These are phyloP conservation scores for Carpatolechia fugitivella DNA, from an alignment of 2,888 invertebrate genomes.

Conservation along the genomic window DNA sequence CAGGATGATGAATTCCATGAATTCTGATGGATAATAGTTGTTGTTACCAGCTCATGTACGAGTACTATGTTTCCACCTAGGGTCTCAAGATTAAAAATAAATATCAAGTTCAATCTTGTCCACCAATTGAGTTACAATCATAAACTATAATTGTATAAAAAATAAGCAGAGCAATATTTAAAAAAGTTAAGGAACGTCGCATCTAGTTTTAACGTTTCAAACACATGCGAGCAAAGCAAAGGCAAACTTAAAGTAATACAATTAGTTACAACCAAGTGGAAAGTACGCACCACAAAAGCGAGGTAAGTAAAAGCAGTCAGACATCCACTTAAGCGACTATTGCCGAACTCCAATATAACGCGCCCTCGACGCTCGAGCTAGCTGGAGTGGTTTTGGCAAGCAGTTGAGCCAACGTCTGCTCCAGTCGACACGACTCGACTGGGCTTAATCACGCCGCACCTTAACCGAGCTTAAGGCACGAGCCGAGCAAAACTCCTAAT, in stretches of 20 bases:
- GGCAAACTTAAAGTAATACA: slow-evolving; percentile 11
- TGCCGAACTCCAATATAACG: slow-evolving; percentile 61
- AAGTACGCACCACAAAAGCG: slow-evolving; percentile 35
- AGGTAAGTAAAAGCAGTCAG: slow-evolving; percentile 44
- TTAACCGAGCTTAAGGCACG: slow-evolving; percentile 55
- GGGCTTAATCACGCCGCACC: slow-evolving; percentile 68
- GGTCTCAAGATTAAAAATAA: too few relatives aligned
- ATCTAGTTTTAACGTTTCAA: background rate
- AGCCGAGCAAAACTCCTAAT: slow-evolving; percentile 61
- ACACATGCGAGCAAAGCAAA: background rate
- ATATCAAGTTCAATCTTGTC: too few relatives aligned
- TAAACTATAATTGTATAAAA: too few relatives aligned
- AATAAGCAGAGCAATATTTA: too few relatives aligned
- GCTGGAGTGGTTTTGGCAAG: slow-evolving; percentile 74
- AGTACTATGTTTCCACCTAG: too few relatives aligned
- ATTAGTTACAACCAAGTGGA: slow-evolving; percentile 37
- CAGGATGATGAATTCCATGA: too few relatives aligned
- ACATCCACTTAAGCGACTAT: slow-evolving; percentile 47
- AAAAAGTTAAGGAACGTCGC: background rate
- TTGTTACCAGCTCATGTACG: too few relatives aligned
- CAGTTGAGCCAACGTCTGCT: slow-evolving; percentile 55
- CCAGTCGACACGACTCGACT: slow-evolving; percentile 28
- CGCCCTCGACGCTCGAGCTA: slow-evolving; percentile 43
- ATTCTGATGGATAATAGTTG: too few relatives aligned
- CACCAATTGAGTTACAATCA: too few relatives aligned